Percentiles rank a stretch among this genome's conserved stretches.
phyloP scores from a whole-genome alignment of 2,113 vertebrate genomes.

The Conger conger region DNA sequence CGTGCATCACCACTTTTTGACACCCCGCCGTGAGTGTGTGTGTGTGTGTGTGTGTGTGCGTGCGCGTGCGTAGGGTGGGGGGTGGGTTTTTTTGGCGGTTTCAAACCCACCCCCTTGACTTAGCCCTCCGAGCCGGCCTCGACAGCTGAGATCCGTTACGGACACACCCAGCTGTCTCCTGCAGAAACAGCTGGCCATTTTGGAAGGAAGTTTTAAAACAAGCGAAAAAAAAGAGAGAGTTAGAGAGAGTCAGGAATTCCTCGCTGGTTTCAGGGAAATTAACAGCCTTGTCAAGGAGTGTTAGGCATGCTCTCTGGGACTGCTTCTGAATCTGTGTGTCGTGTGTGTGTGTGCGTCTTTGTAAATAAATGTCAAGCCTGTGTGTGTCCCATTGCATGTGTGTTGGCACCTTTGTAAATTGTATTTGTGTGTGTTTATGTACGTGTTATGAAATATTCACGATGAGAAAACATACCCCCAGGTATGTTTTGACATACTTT shows the following conservation, averaged over 20 bases:
- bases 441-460: neutral
- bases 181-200: constrained; percentile 65
- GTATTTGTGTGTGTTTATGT: neutral
- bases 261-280: constrained; percentile 64
- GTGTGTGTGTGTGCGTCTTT: neutral
- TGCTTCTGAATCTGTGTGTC: constrained; percentile 4
- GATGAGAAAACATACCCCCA: too few relatives aligned
- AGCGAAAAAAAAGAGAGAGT: constrained; percentile 28
- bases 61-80: neutral
- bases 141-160: constrained; percentile 72
- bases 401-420: neutral
- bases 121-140: constrained; percentile 56
- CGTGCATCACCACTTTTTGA: constrained; percentile 51
- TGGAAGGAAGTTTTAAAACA: constrained; percentile 41
- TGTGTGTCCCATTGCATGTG: neutral
- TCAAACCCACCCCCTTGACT: constrained; percentile 13
- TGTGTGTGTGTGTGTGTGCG: neutral
- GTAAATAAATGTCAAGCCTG: neutral
- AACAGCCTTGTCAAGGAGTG: constrained; percentile 66
- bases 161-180: constrained; percentile 68
- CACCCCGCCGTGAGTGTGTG: constrained; percentile 42
- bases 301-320: constrained; percentile 41
- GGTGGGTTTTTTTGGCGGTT: neutral
- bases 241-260: constrained; percentile 48
- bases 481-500: neutral